phyloP scores from a whole-genome alignment of 2,797 vertebrate genomes.

The Poeciliopsis paucimaculata region DNA sequence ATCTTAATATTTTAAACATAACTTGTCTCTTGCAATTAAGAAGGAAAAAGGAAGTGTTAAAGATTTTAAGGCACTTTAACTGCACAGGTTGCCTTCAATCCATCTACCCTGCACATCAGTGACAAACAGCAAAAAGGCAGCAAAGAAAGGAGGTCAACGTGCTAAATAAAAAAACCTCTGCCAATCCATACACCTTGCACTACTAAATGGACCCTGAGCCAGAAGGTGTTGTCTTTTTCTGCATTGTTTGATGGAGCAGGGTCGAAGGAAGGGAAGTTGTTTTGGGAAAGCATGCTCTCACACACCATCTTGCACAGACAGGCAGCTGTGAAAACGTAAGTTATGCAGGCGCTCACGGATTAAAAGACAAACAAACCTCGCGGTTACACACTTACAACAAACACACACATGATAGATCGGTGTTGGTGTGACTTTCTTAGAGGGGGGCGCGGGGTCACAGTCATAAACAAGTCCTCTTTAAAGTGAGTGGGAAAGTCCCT shows the following conservation, averaged over 20 bases:
- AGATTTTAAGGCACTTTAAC: conserved; percentile 69
- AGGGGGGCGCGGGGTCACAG: conserved; percentile 55
- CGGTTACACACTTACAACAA: conserved; percentile 25
- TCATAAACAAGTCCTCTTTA: conserved; percentile 69
- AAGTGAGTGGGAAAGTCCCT: conserved; percentile 83
- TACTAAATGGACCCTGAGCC: conserved; percentile 71
- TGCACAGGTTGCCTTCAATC: conserved; percentile 40
- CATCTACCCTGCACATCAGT: conserved; percentile 6
- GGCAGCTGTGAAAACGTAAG: conserved; percentile 51
- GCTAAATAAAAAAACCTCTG: conserved; percentile 34
- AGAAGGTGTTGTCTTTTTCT: conserved; percentile 42
- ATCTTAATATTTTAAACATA: conserved; percentile 4
- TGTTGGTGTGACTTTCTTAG: conserved; percentile 36
- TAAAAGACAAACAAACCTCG: conserved; percentile 33
- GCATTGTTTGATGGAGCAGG: conserved; percentile 48
- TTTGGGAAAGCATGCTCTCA: conserved; percentile 37
- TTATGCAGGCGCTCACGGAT: conserved; percentile 44
- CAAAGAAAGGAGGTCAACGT: conserved; percentile 6
- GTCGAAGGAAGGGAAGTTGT: conserved; percentile 46
- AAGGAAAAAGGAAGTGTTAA: conserved; percentile 14
- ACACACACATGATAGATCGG: conserved; percentile 40
- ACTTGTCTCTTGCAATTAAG: conserved; percentile 17
- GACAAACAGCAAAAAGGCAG: conserved; percentile 32
- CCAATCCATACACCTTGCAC: conserved; percentile 60
- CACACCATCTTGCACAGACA: conserved; percentile 40